Percentiles rank a stretch among this genome's conserved stretches.
Conservation (phyloP, 2,888 invertebrate species). For the Julus scanicus region DNA sequence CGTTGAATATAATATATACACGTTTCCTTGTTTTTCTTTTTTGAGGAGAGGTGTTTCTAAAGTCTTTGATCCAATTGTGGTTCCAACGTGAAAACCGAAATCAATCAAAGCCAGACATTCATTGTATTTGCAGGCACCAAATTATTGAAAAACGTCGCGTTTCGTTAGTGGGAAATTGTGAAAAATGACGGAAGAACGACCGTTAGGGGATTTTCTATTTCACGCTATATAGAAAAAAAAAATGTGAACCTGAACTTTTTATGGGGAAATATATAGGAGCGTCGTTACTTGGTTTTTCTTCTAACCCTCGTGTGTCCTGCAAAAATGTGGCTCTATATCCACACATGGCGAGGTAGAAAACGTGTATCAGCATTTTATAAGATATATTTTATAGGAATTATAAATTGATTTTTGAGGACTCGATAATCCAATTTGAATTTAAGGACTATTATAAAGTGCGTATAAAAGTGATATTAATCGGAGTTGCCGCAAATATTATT, state of each 20-base stretch:
- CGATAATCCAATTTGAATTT: slow-evolving; percentile 16
- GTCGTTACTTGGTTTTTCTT: background rate
- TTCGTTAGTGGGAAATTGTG: slow-evolving; percentile 16
- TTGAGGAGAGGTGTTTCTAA: background rate
- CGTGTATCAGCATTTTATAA: slow-evolving; percentile 7
- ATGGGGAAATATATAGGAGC: background rate
- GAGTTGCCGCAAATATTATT: background rate
- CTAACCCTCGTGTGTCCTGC: background rate
- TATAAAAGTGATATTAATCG: slow-evolving; percentile 24
- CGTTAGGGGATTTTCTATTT: background rate
- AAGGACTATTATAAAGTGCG: slow-evolving; percentile 2
- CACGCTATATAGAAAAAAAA: background rate
- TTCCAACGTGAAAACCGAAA: background rate
- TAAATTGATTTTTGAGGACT: slow-evolving; percentile 30
- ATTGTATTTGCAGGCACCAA: slow-evolving; percentile 39
- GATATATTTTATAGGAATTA: slow-evolving; percentile 42
- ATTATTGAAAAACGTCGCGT: slow-evolving; percentile 44
- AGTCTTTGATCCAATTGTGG: slow-evolving; percentile 36
- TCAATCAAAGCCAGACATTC: slow-evolving; percentile 15
- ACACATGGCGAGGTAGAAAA: background rate
- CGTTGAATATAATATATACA: background rate
- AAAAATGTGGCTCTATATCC: background rate
- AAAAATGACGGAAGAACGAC: slow-evolving; percentile 15
- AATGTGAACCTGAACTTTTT: background rate
- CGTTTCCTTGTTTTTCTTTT: background rate